These are phyloP conservation scores for Trachelus stipa DNA, from an alignment of 2,888 invertebrate genomes.

Conservation along the genomic window DNA sequence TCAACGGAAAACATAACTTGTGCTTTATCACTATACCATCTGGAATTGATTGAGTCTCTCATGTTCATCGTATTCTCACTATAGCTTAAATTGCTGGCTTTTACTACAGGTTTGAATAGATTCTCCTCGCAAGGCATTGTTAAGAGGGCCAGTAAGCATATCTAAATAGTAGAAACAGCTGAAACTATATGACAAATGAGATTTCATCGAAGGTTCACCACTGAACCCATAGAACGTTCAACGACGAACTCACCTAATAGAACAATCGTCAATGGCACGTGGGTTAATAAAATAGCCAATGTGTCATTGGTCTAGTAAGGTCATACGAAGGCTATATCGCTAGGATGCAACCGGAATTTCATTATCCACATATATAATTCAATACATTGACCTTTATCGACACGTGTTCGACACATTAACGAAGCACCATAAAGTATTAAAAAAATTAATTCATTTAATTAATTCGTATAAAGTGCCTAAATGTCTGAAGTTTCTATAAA, in stretches of 20 bases:
- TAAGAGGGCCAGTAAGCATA: background rate
- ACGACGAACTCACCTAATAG: background rate
- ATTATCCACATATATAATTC: background rate
- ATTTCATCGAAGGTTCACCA: background rate
- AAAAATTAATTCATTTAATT: background rate
- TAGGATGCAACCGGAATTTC: background rate
- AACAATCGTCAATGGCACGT: background rate
- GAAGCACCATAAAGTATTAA: background rate
- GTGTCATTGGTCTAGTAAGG: slow-evolving; percentile 23
- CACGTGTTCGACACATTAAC: background rate
- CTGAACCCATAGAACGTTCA: background rate
- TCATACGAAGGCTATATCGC: background rate
- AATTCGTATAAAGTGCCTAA: background rate
- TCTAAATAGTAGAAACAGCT: background rate
- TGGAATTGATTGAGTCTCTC: background rate
- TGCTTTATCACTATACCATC: background rate
- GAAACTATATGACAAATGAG: background rate
- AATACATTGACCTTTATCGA: background rate
- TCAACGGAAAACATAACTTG: background rate
- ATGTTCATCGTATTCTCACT: background rate
- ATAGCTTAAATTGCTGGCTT: background rate
- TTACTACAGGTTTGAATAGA: background rate
- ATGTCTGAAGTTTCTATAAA: background rate
- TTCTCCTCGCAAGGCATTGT: background rate
- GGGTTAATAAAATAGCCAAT: slow-evolving; percentile 8